Base-by-base conservation (phyloP, 2,888 invertebrate species). In the Anagyrus pseudococci region DNA sequence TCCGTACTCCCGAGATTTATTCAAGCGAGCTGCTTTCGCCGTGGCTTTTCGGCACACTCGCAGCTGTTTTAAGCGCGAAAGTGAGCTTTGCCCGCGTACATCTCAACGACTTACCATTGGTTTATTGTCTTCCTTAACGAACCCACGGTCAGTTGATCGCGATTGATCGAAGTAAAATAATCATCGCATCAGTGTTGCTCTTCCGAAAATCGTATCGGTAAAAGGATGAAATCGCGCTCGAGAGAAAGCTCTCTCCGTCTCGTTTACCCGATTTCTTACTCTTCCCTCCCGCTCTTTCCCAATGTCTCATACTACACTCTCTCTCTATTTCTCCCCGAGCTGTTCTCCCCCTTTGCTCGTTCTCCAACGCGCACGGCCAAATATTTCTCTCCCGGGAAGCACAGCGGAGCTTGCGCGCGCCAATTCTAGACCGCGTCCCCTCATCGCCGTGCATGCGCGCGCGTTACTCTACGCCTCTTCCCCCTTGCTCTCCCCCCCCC, bases 321-420 rank as follows among this genome's bases (percentile, higher is more conserved):
- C 26, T 53, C 22, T 62, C 57, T 52, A 52, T 33, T 57, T 33
- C 47, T 56, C 62, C 46, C 29, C 29, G 6, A 7, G 10, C 10
- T 29, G 4, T 47, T 46, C 46, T 55, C 44, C 29, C 15, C 22
- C 19, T 19, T 20, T 15, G 8, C 8, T 13, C 8, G 8, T 37
- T 4, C 33, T 2, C 33, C 10, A 10, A 8, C 3, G 2, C 7
- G 17, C 41, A 23, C 23, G 20, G 10, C 33, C 53, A 50, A 54
- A 55, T 48, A 55, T 55, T 55, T 49, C 0, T 23, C 25, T 22
- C 2, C 47, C 17, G 15, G 6, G 49, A 26, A 29, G 4, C 19
- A 19, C 33, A 48, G n/a, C 25, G 37, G 19, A 6, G n/a, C n/a
- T n/a, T n/a, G n/a, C n/a, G n/a, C n/a, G n/a, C n/a, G n/a, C n/a